A percentile compares a stretch with the other conserved stretches of the same genome.
These are phyloP conservation scores for Allobates femoralis DNA, from an alignment of 2,797 vertebrate genomes.

Conservation along the genomic window DNA sequence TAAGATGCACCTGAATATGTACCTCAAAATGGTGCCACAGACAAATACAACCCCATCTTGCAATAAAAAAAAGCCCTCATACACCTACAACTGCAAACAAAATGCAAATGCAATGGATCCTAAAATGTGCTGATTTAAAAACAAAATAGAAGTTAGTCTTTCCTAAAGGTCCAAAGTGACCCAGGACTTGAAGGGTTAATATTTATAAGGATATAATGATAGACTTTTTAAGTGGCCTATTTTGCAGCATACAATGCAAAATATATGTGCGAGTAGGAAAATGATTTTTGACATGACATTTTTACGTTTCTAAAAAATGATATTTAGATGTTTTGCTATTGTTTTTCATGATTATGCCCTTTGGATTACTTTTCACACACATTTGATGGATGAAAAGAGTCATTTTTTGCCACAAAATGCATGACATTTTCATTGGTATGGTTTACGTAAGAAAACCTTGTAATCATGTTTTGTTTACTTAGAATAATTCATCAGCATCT, in stretches of 20 bases:
- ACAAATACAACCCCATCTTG: too few species aligned
- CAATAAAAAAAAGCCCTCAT: too few species aligned
- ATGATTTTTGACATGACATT: background rate
- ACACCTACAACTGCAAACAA: too few species aligned
- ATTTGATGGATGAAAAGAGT: conserved; percentile 40
- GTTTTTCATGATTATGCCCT: conserved; percentile 20
- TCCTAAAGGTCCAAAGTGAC: too few species aligned
- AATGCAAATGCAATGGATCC: too few species aligned
- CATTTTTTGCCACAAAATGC: conserved; percentile 47
- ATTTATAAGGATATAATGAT: too few species aligned
- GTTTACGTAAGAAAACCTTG: conserved; percentile 43
- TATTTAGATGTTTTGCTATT: conserved; percentile 35
- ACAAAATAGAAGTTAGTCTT: too few species aligned
- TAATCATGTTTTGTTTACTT: conserved; percentile 61
- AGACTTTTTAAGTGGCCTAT: background rate
- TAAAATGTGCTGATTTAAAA: too few species aligned
- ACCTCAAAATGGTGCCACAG: too few species aligned
- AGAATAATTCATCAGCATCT: conserved; percentile 57
- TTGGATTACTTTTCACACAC: conserved; percentile 34
- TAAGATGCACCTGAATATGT: too few species aligned
- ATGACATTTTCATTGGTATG: conserved; percentile 24
- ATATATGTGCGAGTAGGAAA: background rate
- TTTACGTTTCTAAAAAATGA: conserved; percentile 26
- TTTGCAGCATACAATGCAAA: background rate
- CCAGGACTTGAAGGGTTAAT: too few species aligned